Conservation (phyloP, 2,113 vertebrate genomes). For the Pampusana beccarii region DNA sequence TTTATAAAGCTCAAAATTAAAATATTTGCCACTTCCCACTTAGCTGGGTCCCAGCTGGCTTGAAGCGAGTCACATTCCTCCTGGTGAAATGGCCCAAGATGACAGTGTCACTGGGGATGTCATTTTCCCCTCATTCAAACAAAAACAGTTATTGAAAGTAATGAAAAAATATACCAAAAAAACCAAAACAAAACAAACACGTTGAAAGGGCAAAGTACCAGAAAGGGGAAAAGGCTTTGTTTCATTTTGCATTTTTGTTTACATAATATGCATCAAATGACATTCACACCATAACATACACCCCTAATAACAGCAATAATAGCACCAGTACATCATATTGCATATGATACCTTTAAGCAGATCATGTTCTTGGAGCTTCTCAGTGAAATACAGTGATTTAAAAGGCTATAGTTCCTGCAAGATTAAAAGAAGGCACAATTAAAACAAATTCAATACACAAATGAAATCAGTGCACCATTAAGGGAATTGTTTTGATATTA, state of each 20-base stretch:
- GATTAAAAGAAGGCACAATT: slow-evolving; percentile 4
- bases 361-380: not conserved
- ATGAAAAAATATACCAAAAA: not conserved
- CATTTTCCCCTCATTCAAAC: not conserved
- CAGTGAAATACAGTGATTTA: not conserved
- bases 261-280: slow-evolving; percentile 9
- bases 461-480: slow-evolving; percentile 4
- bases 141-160: not conserved
- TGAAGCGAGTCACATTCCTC: not conserved
- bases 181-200: not conserved
- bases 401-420: slow-evolving; percentile 17
- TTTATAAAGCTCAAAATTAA: not conserved
- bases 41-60: not conserved
- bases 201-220: not conserved
- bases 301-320: slow-evolving; percentile 25
- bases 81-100: not conserved
- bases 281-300: slow-evolving; percentile 1
- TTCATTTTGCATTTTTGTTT: slow-evolving; percentile 39
- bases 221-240: not conserved
- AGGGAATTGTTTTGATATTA: not conserved
- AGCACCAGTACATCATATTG: not conserved
- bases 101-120: not conserved
- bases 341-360: not conserved
- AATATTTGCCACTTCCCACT: not conserved
- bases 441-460: slow-evolving; percentile 10